Evolutionary conservation across 2,797 vertebrate genomes (phyloP), one percentile per base, ranked within the genome.

Genomic region (Acropternis orthonyx): DNA sequence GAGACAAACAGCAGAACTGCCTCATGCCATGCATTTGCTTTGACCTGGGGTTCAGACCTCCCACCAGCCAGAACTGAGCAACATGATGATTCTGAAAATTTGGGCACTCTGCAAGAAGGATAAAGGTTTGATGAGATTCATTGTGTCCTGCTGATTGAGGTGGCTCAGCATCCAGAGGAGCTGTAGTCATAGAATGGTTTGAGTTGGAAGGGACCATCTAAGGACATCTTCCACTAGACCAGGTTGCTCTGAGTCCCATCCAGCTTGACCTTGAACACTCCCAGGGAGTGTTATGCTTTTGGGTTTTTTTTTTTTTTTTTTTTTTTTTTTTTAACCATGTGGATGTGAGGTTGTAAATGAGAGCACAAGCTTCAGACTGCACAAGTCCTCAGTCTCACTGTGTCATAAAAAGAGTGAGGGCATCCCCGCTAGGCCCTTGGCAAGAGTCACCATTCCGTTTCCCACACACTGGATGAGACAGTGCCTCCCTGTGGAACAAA

Each of bases 391-490:
- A 2, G 12, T 19, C n/a, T 80, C 24, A 2, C 8, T 22, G 32
- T 1, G 2, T 17, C 7, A 61, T 0, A 6, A 74, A 74, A 61
- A 27, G 16, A 30, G 23, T 12, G 48, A 62, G n/a, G 30, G 8
- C 24, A 48, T 26, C 36, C 49, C 10, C 8, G 15, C 24, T 65
- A 63, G 67, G n/a, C 43, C 82, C 10, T 22, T 5, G 3, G 26
- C 8, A 13, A 30, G 34, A 36, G 21, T 10, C 77, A 20, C 46
- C 5, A 0, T 43, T 67, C 32, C 55, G 12, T 17, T 63, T 56
- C 32, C 0, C 0, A 23, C 28, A 18, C 0, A 0, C 5, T 2
- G 18, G 23, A n/a, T 11, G 3, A 2, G 39, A 20, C 44, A 46
- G 12, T 39, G 19, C 32, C 24, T 46, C 15, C 61, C 36, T 21